Conservation (phyloP, 1,140 invertebrate genomes). For the Aradophagus sp. region DNA sequence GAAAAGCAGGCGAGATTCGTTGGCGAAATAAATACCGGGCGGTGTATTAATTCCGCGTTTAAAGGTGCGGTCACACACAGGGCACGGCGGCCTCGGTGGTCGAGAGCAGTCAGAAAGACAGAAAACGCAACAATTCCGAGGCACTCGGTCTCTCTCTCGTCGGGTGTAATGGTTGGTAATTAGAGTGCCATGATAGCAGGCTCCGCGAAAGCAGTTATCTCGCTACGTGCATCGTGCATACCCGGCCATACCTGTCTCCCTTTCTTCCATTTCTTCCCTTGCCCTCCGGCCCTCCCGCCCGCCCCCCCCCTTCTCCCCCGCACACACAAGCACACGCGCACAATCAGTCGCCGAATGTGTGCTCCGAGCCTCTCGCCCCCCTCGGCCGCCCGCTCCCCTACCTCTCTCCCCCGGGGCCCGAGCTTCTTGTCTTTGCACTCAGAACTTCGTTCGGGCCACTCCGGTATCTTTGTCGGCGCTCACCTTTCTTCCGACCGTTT, state of each 20-base stretch:
- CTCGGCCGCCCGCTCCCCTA: too few relatives aligned
- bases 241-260: constrained; percentile 41
- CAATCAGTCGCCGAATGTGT: too few relatives aligned
- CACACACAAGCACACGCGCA: not conserved
- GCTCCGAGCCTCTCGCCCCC: too few relatives aligned
- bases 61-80: constrained; percentile 68
- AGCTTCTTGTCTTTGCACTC: too few relatives aligned
- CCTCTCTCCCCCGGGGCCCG: too few relatives aligned
- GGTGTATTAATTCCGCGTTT: constrained; percentile 73
- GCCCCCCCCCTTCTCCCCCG: too few relatives aligned
- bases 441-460: too few relatives aligned
- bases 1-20: constrained; percentile 56
- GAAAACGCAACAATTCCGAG: constrained; percentile 71
- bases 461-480: too few relatives aligned
- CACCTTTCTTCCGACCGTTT: too few relatives aligned
- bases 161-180: constrained; percentile 73
- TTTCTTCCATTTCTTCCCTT: constrained; percentile 37
- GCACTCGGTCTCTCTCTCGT: constrained; percentile 61
- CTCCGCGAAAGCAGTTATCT: constrained; percentile 73
- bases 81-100: constrained; percentile 69
- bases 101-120: constrained; percentile 68
- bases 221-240: constrained; percentile 72
- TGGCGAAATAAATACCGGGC: constrained; percentile 64
- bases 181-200: constrained; percentile 74
- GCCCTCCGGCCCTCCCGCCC: too few relatives aligned